Percentiles rank a stretch among this genome's conserved stretches.
Evolutionary conservation across 2,797 vertebrate genomes (phyloP).

Genomic region (Rhabdophis nuchalis): DNA sequence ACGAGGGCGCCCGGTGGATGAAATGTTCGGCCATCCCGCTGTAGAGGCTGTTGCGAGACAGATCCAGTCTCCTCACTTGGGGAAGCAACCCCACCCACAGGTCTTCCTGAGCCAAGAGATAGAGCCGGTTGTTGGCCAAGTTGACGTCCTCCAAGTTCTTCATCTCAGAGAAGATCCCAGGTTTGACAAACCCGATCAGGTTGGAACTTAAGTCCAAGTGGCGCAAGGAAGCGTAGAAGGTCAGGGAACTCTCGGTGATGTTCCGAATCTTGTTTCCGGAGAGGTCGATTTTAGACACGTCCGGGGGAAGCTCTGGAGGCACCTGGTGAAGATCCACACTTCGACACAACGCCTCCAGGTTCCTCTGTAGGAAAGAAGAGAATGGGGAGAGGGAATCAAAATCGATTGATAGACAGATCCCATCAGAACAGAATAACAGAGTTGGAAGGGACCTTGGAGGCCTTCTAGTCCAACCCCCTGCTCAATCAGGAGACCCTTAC

Average conservation of each 20-base stretch:
- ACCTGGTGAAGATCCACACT: conserved; percentile 74
- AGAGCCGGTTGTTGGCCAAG: conserved; percentile 83
- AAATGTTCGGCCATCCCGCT: conserved; percentile 84
- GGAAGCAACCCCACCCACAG: conserved; percentile 74
- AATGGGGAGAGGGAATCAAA: background rate
- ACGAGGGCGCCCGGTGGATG: conserved; percentile 75
- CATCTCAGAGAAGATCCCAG: conserved; percentile 79
- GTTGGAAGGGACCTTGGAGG: background rate
- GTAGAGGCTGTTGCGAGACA: conserved; percentile 87
- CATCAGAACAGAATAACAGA: no score
- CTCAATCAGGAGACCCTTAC: no score
- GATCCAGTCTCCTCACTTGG: conserved; percentile 76
- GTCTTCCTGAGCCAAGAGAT: conserved; percentile 68
- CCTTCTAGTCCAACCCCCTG: background rate
- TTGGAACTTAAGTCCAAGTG: conserved; percentile 83
- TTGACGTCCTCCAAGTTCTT: conserved; percentile 77
- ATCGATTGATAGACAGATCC: no score
- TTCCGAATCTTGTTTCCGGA: conserved; percentile 86
- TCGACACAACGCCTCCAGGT: conserved; percentile 80
- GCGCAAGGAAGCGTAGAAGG: conserved; percentile 69
- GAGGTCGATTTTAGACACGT: conserved; percentile 79
- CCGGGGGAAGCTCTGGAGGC: conserved; percentile 71
- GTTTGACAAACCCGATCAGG: conserved; percentile 82
- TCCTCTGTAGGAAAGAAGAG: conserved; percentile 68
- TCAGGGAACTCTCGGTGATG: conserved; percentile 73